Percentiles rank a stretch among this genome's conserved stretches.
Evolutionary conservation across 2,888 invertebrate genomes (phyloP).

Genomic region (Parnassius apollo): DNA sequence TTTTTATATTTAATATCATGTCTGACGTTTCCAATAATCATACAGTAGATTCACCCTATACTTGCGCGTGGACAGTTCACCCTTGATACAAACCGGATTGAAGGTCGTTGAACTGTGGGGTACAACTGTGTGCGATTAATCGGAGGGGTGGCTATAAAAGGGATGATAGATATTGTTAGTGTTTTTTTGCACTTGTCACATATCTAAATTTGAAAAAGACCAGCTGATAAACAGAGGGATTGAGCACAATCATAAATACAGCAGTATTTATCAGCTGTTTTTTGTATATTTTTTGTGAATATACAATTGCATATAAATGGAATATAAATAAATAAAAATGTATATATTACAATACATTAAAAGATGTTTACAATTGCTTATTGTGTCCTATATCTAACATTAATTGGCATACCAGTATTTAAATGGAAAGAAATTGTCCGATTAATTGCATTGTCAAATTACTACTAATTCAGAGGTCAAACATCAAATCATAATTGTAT

Average conservation of each 20-base stretch:
- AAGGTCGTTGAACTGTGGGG: constrained; percentile 30
- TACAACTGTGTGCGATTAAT: constrained; percentile 18
- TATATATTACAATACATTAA: no score
- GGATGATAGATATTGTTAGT: constrained; percentile 17
- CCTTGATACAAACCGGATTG: constrained; percentile 26
- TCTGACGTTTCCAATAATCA: not conserved
- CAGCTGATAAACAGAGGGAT: not conserved
- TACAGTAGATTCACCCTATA: not conserved
- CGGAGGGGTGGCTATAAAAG: constrained; percentile 19
- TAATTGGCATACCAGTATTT: no score
- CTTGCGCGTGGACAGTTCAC: constrained; percentile 23
- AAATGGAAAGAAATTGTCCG: no score
- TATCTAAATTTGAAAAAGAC: constrained; percentile 12
- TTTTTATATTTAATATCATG: no score
- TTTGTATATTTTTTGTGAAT: not conserved
- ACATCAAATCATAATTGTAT: no score
- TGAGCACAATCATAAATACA: not conserved
- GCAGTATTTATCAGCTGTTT: no score
- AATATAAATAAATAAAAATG: not conserved
- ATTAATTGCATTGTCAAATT: no score
- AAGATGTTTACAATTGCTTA: no score
- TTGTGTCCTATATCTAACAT: no score
- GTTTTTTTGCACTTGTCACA: constrained; percentile 22
- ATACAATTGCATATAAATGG: not conserved
- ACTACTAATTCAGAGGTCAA: no score